Evolutionary conservation across 2,888 invertebrate genomes (phyloP), one percentile per base, ranked within the genome.

Genomic region (Hyppa rectilinea): DNA sequence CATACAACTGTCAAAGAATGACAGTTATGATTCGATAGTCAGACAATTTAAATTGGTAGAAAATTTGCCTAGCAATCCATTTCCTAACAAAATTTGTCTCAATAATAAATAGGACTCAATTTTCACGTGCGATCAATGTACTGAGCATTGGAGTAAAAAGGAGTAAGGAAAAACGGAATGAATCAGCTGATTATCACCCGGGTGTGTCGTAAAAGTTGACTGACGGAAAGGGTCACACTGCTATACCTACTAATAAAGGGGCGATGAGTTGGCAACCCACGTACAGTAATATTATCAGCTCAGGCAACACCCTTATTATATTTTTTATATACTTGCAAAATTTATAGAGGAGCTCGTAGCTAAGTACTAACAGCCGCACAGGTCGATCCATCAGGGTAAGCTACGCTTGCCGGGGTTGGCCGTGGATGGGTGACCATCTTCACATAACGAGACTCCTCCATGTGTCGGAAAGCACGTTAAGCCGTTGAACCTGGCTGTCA

Each of bases 101-200:
- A 47, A 23, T 45, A 53, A 20, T 17, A 45, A 29, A 23, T 47
- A 23, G 6, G n/a, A 36, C 36, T 31, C 29, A 0, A 29, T 73
- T 36, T 45, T 38, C 31, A 4, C 31, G 3, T 26, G 3, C 10
- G 9, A 38, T 26, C 7, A 38, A 43, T 55, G 36, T 71, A 47
- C 71, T n/a, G 17, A 31, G 71, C n/a, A 38, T 31, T 43, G 34
- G 29, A 55, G 55, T 74, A 69, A 59, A 71, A 73, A 76, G 40
- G 26, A 55, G 60, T 71, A 62, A 77, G 62, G 80, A 64, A 55
- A 80, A 78, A 68, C 10, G 43, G 40, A 78, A 78, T 80, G 77
- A 68, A 78, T 78, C 76, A 69, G 77, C 81, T 80, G 77, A 80
- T 80, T 75, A 80, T 78, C 76, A 75, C 76, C 78, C 63, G 49